A percentile compares a stretch with the other conserved stretches of the same genome.
These are phyloP conservation scores for human (Homo sapiens) DNA, from an alignment of 2,113 vertebrate species.

Conservation along the genomic window GRCh38 chrX:130177501-130178000, in stretches of 20 bases:
- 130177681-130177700: neutral
- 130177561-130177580: neutral
- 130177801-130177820: neutral
- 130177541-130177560: neutral
- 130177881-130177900: neutral
- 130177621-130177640: neutral
- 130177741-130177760: neutral
- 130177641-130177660: neutral
- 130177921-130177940: neutral
- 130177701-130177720: neutral
- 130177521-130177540: neutral
- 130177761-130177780: neutral
- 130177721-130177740: neutral
- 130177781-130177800: neutral
- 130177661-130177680: neutral
- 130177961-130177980: neutral
- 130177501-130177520: neutral
- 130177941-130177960: neutral
- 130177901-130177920: neutral
- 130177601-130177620: neutral
- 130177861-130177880: neutral
- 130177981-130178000: neutral
- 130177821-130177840: neutral
- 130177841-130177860: neutral
- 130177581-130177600: neutral